Conservation (phyloP, 2,888 invertebrate species). For the Gastrophysa polygoni region DNA sequence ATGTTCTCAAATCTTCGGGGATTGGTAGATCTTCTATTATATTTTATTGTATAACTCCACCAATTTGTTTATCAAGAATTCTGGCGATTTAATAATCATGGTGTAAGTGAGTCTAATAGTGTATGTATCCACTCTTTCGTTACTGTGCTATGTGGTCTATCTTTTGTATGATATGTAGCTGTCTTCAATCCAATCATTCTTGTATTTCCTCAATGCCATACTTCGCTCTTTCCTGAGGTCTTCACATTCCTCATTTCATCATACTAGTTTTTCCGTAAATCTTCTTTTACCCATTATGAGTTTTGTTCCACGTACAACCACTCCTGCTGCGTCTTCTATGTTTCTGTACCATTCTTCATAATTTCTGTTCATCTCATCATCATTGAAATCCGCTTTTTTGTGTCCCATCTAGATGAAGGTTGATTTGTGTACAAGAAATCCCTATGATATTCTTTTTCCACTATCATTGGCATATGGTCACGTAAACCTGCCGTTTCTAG, state of each 20-base stretch:
- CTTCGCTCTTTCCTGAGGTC: background rate
- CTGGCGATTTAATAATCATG: constrained; percentile 9
- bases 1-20: background rate
- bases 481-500: background rate
- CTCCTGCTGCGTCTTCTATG: too few species aligned
- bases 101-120: background rate
- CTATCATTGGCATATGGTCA: background rate
- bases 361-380: too few species aligned
- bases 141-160: background rate
- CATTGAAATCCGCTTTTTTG: too few species aligned
- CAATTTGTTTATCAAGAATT: background rate
- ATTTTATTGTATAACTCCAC: background rate
- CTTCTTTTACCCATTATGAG: too few species aligned
- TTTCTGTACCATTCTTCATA: too few species aligned
- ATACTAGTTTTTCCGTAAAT: constrained; percentile 1
- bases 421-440: too few species aligned
- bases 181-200: background rate
- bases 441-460: too few species aligned
- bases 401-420: too few species aligned
- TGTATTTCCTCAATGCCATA: background rate
- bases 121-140: background rate
- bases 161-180: background rate
- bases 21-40: background rate
- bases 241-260: background rate
- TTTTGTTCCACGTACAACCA: too few species aligned